Base-by-base conservation (phyloP, 1,140 invertebrate species). In the Camponotus floridanus region DNA sequence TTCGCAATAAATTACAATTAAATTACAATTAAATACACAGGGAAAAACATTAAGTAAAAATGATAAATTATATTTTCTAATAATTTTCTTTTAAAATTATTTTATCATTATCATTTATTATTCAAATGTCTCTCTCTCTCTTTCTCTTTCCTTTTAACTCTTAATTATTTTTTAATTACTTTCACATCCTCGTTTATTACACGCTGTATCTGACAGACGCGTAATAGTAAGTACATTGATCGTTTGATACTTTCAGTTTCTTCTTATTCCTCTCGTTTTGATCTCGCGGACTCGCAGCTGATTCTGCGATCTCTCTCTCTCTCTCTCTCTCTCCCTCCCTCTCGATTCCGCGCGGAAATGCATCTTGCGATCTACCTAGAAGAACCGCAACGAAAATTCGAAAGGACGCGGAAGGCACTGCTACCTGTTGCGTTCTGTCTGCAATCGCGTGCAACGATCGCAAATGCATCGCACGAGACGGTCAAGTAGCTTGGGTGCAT, bases 401-500 rank as follows among this genome's bases (percentile, higher is more conserved):
- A 87, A 88, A 89, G 85, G 64, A 67, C 61, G 68, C 57, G 61
- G 61, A 48, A 79, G 64, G 36, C 33, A 67, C 26, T 87, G 67
- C 76, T 91, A 91, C 86, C 81, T 91, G 86, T 91, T 90, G 91
- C 86, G 62, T 42, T 45, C 51, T 21, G 31, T 21, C 42, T 68
- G 57, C 70, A 70, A 18, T 59, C 45, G 31, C 62, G 48, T 64
- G 65, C 67, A 88, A 64, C 59, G 79, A 78, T 71, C 73, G 51
- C 55, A 51, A 88, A 85, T 62, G 84, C 84, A 64, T 74, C 39
- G 79, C 67, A 26, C 62, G 67, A 45, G 45, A 80, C 61, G 26
- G 55, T n/a, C 15, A 3, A 59, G 6, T 70, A 42, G 31, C 67
- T 21, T 36, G 31, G 21, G 45, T 59, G 18, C 26, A 33, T 73